These are phyloP conservation scores for Corynorhinus townsendii DNA, from an alignment of 2,113 vertebrate genomes.

Conservation along the genomic window DNA sequence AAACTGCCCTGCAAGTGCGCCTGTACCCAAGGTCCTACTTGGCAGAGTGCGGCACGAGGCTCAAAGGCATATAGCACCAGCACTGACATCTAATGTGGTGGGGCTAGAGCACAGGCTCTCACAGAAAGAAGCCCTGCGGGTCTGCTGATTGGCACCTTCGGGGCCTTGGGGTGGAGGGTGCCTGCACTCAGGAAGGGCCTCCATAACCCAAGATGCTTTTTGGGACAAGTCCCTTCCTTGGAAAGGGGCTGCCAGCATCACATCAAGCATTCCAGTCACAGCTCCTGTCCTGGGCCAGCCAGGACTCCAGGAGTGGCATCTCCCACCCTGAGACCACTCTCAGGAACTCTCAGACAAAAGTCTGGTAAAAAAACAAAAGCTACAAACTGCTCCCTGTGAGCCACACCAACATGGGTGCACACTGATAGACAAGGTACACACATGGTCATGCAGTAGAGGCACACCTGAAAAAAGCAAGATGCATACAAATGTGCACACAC, in stretches of 20 bases:
- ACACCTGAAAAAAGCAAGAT: not conserved
- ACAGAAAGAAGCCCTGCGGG: not conserved
- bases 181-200: not conserved
- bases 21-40: too few species aligned
- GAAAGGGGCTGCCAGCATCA: not conserved
- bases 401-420: not conserved
- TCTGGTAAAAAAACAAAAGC: not conserved
- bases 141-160: not conserved
- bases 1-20: not conserved
- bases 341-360: not conserved
- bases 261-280: not conserved
- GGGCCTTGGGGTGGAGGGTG: too few species aligned
- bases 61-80: not conserved
- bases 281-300: not conserved
- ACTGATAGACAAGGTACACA: not conserved
- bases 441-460: too few species aligned
- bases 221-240: not conserved
- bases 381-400: accelerated
- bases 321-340: not conserved
- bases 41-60: not conserved
- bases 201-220: not conserved
- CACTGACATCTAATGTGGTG: too few species aligned
- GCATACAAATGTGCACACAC: not conserved
- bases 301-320: not conserved
- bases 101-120: not conserved